phyloP scores from a whole-genome alignment of 1,140 invertebrate genomes.

The Zaprionus africanus region DNA sequence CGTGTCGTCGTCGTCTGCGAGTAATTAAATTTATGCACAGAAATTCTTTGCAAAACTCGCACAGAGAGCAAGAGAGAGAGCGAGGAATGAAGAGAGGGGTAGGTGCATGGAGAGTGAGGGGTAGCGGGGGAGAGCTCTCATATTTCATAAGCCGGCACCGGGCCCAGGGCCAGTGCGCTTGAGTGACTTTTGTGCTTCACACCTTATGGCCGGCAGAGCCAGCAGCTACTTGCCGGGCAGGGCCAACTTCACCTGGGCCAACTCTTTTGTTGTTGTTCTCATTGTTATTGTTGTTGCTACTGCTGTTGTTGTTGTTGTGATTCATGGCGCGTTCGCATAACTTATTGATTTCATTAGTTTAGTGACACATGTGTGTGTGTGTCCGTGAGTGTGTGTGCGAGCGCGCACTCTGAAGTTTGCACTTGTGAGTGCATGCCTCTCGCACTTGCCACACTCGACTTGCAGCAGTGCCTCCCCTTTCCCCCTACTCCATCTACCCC shows the following conservation, averaged over 20 bases:
- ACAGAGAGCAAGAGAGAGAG: slow-evolving; percentile 1
- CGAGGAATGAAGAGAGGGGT: not conserved
- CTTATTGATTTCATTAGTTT: slow-evolving; percentile 83
- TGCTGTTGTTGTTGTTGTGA: slow-evolving; percentile 64
- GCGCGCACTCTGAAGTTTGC: slow-evolving; percentile 56
- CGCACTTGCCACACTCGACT: slow-evolving; percentile 9
- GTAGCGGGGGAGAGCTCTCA: slow-evolving; percentile 52
- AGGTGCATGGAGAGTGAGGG: not conserved
- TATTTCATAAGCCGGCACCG: slow-evolving; percentile 73
- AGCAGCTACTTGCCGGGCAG: slow-evolving; percentile 47
- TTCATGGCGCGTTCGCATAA: slow-evolving; percentile 63
- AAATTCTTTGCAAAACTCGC: slow-evolving; percentile 74
- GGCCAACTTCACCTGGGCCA: slow-evolving; percentile 27
- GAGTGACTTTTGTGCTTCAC: slow-evolving; percentile 79
- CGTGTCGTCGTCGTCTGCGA: slow-evolving; percentile 43
- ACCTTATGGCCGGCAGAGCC: slow-evolving; percentile 46
- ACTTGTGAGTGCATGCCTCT: slow-evolving; percentile 72
- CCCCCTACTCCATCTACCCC: not conserved
- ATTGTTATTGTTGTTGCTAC: slow-evolving; percentile 17
- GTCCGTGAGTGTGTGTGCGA: slow-evolving; percentile 1
- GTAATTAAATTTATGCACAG: slow-evolving; percentile 83
- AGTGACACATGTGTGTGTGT: slow-evolving; percentile 60
- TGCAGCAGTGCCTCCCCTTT: not conserved
- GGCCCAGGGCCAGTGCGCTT: slow-evolving; percentile 55
- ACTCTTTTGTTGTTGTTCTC: slow-evolving; percentile 40